These are phyloP conservation scores for Epiblema foenella DNA, from an alignment of 2,888 invertebrate species.

Conservation along the genomic window DNA sequence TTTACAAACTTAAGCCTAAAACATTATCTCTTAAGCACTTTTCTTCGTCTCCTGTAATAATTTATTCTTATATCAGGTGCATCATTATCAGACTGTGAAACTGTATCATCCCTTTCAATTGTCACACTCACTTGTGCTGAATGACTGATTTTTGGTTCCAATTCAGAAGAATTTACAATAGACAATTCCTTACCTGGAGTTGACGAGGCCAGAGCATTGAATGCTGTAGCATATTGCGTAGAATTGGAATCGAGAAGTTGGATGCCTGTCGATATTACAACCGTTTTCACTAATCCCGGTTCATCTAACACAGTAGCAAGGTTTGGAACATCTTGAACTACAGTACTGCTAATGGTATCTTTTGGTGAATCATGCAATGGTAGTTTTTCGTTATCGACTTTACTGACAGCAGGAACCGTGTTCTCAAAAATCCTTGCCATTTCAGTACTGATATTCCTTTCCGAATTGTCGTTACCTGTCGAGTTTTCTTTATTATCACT, in stretches of 20 bases:
- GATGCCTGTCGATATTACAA: conserved; percentile 67
- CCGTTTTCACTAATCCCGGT: conserved; percentile 60
- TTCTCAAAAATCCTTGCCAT: conserved; percentile 26
- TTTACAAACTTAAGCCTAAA: conserved; percentile 14
- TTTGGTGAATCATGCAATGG: not conserved
- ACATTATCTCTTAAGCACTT: conserved; percentile 54
- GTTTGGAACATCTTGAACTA: conserved; percentile 26
- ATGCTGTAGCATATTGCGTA: conserved; percentile 8
- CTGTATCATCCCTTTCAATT: conserved; percentile 45
- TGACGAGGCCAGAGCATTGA: conserved; percentile 71
- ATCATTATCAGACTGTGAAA: conserved; percentile 55
- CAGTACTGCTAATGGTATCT: not conserved
- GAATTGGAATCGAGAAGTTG: conserved; percentile 52
- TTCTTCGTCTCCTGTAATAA: conserved; percentile 68
- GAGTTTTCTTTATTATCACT: conserved; percentile 30
- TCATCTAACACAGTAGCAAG: conserved; percentile 46
- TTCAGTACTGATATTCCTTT: conserved; percentile 16
- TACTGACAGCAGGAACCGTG: conserved; percentile 15
- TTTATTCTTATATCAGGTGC: conserved; percentile 72
- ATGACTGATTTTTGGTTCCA: not conserved
- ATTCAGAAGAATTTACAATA: conserved; percentile 8
- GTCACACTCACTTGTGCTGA: conserved; percentile 45
- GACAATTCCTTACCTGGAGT: conserved; percentile 65
- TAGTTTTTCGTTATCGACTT: conserved; percentile 14
- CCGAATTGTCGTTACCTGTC: not conserved